Percentiles rank a stretch among this genome's conserved stretches.
These are phyloP conservation scores for Acanthis flammea DNA, from an alignment of 2,797 vertebrate genomes.

Conservation along the genomic window DNA sequence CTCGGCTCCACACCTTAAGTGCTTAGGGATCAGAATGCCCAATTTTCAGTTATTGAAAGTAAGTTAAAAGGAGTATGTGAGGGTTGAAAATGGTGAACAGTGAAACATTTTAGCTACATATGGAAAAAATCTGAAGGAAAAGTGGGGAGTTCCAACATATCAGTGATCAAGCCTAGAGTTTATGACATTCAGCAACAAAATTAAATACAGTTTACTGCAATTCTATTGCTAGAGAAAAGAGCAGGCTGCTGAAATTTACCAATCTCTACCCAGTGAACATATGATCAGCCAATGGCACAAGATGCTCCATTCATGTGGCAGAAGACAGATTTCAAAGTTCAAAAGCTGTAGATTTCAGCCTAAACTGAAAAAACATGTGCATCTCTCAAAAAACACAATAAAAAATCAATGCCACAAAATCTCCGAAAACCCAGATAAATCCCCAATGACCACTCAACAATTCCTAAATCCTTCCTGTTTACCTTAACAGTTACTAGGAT, in stretches of 20 bases:
- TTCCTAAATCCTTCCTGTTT: not conserved
- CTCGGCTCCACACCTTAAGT: not conserved
- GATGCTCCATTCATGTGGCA: not conserved
- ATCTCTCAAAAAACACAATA: not conserved
- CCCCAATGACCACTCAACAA: not conserved
- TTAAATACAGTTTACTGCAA: not conserved
- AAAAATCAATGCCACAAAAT: not conserved
- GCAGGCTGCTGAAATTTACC: not conserved
- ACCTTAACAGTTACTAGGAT: not conserved
- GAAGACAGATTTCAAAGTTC: not conserved
- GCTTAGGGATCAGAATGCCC: not conserved
- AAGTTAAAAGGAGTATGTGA: not conserved
- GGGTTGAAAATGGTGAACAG: not conserved
- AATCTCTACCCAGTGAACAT: not conserved
- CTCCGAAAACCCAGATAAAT: not conserved
- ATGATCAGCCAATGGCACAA: not conserved
- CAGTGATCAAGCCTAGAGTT: not conserved
- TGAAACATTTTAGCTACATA: not conserved
- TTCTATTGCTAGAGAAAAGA: not conserved
- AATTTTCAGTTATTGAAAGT: not conserved
- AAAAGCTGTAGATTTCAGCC: not conserved
- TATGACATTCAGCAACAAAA: not conserved
- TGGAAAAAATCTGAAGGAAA: not conserved
- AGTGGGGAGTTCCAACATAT: not conserved
- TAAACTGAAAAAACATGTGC: not conserved